phyloP scores from a whole-genome alignment of 2,888 invertebrate genomes.

The Rhabditoides inermis region DNA sequence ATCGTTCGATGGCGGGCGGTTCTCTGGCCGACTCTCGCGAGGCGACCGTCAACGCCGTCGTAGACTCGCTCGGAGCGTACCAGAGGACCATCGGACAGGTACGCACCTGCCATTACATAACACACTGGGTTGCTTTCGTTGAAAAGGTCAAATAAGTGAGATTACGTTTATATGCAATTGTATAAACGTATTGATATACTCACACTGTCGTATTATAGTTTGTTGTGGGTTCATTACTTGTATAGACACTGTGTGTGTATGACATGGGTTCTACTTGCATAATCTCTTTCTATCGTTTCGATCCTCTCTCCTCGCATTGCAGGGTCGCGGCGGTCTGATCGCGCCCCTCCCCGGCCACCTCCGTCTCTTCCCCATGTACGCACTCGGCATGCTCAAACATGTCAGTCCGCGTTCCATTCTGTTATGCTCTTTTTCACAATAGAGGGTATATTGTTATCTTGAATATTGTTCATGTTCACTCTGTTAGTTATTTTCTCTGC shows the following conservation, averaged over 20 bases:
- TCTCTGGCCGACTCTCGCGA: conserved; percentile 80
- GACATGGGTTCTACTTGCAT: too few relatives aligned
- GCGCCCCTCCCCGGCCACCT: conserved; percentile 70
- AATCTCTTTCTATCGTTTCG: not conserved
- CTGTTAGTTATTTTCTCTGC: conserved; percentile 1
- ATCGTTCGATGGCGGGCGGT: conserved; percentile 71
- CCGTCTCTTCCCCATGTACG: conserved; percentile 75
- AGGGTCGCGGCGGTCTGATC: conserved; percentile 59
- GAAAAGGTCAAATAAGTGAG: not conserved
- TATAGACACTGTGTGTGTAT: too few relatives aligned
- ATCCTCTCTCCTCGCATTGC: conserved; percentile 5
- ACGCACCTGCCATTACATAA: not conserved
- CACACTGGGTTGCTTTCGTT: not conserved
- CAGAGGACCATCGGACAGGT: conserved; percentile 33
- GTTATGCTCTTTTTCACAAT: not conserved
- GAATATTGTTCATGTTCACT: conserved; percentile 11
- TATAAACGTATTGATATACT: too few relatives aligned
- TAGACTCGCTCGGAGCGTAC: conserved; percentile 69
- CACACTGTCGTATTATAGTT: too few relatives aligned
- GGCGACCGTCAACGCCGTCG: conserved; percentile 85
- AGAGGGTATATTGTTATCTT: conserved; percentile 7
- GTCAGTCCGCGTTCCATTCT: too few relatives aligned
- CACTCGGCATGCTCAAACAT: conserved; percentile 74
- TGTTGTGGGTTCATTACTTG: too few relatives aligned
- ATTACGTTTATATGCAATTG: too few relatives aligned